Evolutionary conservation across 1,140 invertebrate genomes (phyloP).

Genomic region (Mactra quadrangularis): DNA sequence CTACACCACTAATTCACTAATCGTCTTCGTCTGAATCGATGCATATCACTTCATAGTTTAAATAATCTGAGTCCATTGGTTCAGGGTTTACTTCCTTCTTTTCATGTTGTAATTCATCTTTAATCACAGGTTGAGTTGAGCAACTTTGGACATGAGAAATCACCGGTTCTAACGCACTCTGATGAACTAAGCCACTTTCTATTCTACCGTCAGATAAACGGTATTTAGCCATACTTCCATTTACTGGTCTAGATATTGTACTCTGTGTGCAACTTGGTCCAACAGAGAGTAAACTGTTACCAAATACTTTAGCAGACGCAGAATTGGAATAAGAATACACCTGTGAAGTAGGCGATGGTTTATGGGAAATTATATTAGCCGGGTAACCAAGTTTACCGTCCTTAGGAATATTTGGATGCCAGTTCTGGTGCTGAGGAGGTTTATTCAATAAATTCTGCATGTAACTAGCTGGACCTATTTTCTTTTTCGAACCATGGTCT

Average conservation of each 20-base stretch:
- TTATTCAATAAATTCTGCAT: neutral
- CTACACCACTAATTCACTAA: neutral
- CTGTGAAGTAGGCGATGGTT: neutral
- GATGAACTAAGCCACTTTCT: no score
- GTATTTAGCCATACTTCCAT: neutral
- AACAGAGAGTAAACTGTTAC: neutral
- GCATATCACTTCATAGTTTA: slow-evolving; percentile 57
- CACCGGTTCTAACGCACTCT: no score
- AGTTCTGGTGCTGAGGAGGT: no score
- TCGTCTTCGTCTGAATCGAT: slow-evolving; percentile 52
- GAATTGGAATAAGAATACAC: neutral
- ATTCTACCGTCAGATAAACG: neutral
- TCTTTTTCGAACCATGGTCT: slow-evolving; percentile 7
- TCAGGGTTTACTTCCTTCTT: neutral
- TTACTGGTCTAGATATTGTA: neutral
- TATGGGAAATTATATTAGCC: neutral
- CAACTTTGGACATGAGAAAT: neutral
- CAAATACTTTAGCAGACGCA: slow-evolving; percentile 30
- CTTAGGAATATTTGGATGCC: neutral
- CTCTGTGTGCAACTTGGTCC: neutral
- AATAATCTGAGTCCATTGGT: slow-evolving; percentile 6
- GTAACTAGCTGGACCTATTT: slow-evolving; percentile 45
- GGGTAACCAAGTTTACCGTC: neutral
- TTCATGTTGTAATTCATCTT: neutral
- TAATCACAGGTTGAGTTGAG: neutral